Evolutionary conservation across 2,888 invertebrate species (phyloP).

Genomic region (Torymus texanus): DNA sequence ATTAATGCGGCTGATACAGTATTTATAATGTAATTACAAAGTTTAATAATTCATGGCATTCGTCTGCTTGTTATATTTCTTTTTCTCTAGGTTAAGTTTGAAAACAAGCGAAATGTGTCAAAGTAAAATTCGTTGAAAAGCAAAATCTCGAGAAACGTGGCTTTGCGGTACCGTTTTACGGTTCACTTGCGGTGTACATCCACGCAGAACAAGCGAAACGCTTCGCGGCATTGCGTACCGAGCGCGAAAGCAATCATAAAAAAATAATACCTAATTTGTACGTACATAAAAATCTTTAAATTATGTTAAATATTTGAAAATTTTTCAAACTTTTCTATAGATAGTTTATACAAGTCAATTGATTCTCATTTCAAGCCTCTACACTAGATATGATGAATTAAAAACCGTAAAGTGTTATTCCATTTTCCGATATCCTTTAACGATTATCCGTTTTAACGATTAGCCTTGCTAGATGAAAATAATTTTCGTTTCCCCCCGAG

Average conservation of each 20-base stretch:
- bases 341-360: too few relatives aligned
- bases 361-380: too few relatives aligned
- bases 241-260: constrained; percentile 7
- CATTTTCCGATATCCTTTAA: too few relatives aligned
- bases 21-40: too few relatives aligned
- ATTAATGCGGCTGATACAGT: too few relatives aligned
- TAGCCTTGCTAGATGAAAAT: not conserved
- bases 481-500: too few relatives aligned
- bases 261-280: not conserved
- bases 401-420: too few relatives aligned
- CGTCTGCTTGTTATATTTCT: too few relatives aligned
- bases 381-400: too few relatives aligned
- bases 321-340: not conserved
- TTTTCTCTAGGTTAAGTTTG: too few relatives aligned
- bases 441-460: constrained; percentile 1
- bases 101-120: constrained; percentile 16
- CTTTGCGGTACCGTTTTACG: constrained; percentile 49
- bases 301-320: not conserved
- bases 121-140: constrained; percentile 9
- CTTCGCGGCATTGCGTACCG: not conserved
- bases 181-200: constrained; percentile 41
- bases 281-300: not conserved
- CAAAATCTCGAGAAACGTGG: constrained; percentile 14
- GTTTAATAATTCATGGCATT: too few relatives aligned
- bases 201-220: constrained; percentile 32